phyloP scores from a whole-genome alignment of 2,888 invertebrate genomes.

The Scaptomyza polygonia region DNA sequence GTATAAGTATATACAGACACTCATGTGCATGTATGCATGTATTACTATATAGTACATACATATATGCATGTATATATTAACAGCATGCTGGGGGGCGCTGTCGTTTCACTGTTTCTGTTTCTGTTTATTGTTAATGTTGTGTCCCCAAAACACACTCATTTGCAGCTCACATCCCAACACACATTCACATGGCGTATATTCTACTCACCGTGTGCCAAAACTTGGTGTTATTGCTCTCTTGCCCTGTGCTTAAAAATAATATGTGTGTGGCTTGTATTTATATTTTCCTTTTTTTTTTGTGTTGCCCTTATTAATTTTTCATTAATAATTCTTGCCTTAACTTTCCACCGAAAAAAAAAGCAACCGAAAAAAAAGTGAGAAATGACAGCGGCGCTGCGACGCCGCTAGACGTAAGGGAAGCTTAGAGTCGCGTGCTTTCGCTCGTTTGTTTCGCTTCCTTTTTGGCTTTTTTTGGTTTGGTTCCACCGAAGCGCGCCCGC shows the following conservation, averaged over 20 bases:
- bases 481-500: conserved; percentile 37
- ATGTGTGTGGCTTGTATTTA: conserved; percentile 13
- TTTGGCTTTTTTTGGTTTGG: conserved; percentile 13
- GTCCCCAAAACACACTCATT: conserved; percentile 19
- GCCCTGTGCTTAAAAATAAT: background rate
- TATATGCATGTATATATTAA: no score
- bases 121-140: conserved; percentile 71
- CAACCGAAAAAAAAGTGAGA: conserved; percentile 31
- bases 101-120: conserved; percentile 56
- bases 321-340: conserved; percentile 53
- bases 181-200: conserved; percentile 17
- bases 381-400: conserved; percentile 18
- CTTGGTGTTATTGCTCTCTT: conserved; percentile 40
- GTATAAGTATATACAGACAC: background rate
- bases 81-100: conserved; percentile 30
- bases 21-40: conserved; percentile 6
- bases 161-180: conserved; percentile 5
- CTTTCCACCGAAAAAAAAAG: conserved; percentile 44
- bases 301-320: conserved; percentile 68
- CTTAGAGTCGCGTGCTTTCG: conserved; percentile 12
- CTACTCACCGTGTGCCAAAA: conserved; percentile 62
- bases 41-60: background rate
- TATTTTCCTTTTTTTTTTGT: background rate
- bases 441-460: conserved; percentile 9
- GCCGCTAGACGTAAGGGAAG: conserved; percentile 27